Evolutionary conservation across 2,797 vertebrate genomes (phyloP).

Genomic region (Pitangus sulphuratus): DNA sequence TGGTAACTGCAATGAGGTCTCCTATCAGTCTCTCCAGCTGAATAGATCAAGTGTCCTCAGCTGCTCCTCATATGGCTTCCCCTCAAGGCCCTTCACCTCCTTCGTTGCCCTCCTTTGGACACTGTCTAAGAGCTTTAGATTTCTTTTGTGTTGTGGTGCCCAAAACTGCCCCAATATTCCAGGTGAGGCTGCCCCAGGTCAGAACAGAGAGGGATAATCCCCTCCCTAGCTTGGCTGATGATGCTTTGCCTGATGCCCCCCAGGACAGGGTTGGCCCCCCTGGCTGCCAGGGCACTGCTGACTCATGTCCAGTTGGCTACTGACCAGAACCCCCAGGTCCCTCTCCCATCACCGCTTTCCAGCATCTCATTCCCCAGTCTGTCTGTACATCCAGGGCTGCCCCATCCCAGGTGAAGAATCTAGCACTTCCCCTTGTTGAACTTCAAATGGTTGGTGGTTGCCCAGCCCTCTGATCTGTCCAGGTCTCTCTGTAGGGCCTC

Average conservation of each 20-base stretch:
- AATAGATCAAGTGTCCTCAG: not conserved
- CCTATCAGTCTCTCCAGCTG: not conserved
- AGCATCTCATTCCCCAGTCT: not conserved
- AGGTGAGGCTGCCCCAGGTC: not conserved
- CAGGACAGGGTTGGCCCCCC: not conserved
- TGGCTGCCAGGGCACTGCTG: not conserved
- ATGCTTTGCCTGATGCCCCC: not conserved
- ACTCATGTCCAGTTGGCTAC: rapidly evolving
- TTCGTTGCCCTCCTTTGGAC: not conserved
- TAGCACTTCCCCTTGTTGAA: not conserved
- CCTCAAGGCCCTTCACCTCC: not conserved
- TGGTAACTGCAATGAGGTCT: not conserved
- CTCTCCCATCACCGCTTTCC: rapidly evolving
- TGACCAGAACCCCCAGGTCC: rapidly evolving
- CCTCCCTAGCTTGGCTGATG: rapidly evolving
- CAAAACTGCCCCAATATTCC: too few species aligned
- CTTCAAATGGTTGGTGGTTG: not conserved
- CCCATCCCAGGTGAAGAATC: not conserved
- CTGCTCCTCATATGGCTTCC: rapidly evolving
- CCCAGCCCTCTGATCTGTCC: not conserved
- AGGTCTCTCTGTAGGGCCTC: not conserved
- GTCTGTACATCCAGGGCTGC: rapidly evolving
- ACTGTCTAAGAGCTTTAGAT: rapidly evolving
- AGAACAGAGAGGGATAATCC: not conserved
- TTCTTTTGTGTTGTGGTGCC: rapidly evolving